Base-by-base conservation (phyloP, 2,113 vertebrate species). In the Erythrocercus mccallii region DNA sequence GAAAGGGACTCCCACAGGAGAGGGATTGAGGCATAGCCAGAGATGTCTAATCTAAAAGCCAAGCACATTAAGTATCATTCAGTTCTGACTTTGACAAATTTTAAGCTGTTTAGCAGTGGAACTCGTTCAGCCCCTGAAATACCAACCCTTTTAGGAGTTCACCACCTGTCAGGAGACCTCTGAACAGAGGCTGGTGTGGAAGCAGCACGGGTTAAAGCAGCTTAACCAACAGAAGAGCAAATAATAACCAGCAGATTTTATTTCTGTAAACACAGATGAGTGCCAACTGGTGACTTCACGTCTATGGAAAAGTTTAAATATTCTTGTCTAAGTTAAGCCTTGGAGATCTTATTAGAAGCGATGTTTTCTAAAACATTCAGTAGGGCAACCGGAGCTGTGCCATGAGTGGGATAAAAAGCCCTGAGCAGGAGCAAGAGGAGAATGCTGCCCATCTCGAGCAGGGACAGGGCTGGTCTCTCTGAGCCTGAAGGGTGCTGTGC, bases 291-390 rank as follows among this genome's bases (percentile, higher is more conserved):
- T 97, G 96, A 97, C 84, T 94, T 94, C 92, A 96, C 31, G 77
- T 96, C 94, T 95, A 72, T 91, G 96, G 92, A 97, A 97, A 96
- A 96, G 69, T 94, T 97, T 92, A 96, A 97, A 94, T 95, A 90
- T 51, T 88, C 86, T 87, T 87, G 54, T 66, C 92, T 91, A 93
- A 88, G 88, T 76, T 81, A 94, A 96, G 82, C 82, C 90, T 96
- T 91, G 91, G 81, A 97, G 92, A 95, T 37, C 74, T 94, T 90
- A 80, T 78, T 93, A 56, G 94, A 80, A 72, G 86, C 27, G 81
- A 88, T 94, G 87, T 90, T 97, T 96, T 92, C 86, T 92, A 88
- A 90, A 96, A 92, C 65, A 91, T 33, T 91, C 66, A 89, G 72
- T 62, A 58, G 71, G 72, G 85, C 80, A 96, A 96, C 94, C 65